Evolutionary conservation across 2,888 invertebrate species (phyloP).

Genomic region (Unio pictorum): DNA sequence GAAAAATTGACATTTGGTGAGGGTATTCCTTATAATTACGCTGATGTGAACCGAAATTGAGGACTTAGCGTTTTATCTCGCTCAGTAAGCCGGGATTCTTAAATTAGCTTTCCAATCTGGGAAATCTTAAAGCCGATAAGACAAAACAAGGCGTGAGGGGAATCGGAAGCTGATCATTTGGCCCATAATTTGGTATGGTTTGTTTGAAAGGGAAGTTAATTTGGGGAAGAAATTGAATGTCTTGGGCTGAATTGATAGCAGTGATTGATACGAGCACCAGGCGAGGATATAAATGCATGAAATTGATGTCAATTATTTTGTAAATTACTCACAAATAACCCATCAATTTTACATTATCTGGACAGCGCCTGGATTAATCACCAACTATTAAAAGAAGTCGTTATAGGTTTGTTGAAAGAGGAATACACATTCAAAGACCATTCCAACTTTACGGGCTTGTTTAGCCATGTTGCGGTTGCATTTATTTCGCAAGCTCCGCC

Average conservation of each 20-base stretch:
- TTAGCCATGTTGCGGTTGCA: too few relatives aligned
- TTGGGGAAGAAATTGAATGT: conserved; percentile 40
- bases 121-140: conserved; percentile 28
- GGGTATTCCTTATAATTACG: too few relatives aligned
- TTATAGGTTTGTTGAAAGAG: too few relatives aligned
- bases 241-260: conserved; percentile 29
- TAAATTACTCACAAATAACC: conserved; percentile 45
- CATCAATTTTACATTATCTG: conserved; percentile 44
- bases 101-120: conserved; percentile 26
- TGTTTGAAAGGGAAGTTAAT: conserved; percentile 38
- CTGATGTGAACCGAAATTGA: neutral
- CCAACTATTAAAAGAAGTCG: conserved; percentile 19
- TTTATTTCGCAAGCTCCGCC: too few relatives aligned
- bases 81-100: conserved; percentile 6
- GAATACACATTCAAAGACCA: too few relatives aligned
- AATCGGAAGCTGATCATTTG: conserved; percentile 26
- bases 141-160: conserved; percentile 30
- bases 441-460: too few relatives aligned
- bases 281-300: conserved; percentile 39
- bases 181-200: conserved; percentile 30
- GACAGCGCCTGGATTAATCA: conserved; percentile 38
- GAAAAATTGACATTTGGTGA: too few relatives aligned
- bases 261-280: conserved; percentile 43
- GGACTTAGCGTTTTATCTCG: conserved; percentile 29
- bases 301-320: conserved; percentile 44